Conservation (phyloP, 2,113 vertebrate genomes). For the Rafetus swinhoei region DNA sequence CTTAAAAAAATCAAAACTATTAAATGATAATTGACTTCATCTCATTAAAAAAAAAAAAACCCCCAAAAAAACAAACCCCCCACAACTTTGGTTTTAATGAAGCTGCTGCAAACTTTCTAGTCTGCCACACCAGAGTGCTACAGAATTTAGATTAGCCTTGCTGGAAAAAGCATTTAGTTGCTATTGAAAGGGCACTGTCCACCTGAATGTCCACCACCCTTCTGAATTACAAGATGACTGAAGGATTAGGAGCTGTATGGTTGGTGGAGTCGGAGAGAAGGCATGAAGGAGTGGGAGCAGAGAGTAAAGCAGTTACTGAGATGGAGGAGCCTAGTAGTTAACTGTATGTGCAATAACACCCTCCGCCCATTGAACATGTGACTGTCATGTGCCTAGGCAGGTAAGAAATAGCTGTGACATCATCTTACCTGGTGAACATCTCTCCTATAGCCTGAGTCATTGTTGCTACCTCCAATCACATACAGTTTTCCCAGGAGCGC, state of each 20-base stretch:
- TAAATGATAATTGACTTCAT: background rate
- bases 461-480: slow-evolving; percentile 95
- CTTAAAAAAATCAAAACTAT: background rate
- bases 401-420: background rate
- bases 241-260: slow-evolving; percentile 2
- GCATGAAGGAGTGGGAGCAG: background rate
- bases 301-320: background rate
- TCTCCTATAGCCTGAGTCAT: slow-evolving; percentile 86
- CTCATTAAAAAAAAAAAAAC: background rate
- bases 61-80: no score
- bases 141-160: background rate
- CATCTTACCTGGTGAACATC: slow-evolving; percentile 92
- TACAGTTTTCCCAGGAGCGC: slow-evolving; percentile 86
- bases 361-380: background rate
- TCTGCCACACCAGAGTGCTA: background rate
- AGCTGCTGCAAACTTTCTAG: background rate
- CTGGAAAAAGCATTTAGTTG: background rate
- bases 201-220: background rate
- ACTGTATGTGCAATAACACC: no score
- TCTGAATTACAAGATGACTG: background rate
- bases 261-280: background rate
- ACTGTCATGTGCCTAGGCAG: background rate
- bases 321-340: background rate
- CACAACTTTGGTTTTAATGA: background rate
- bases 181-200: background rate